A percentile compares a stretch with the other conserved stretches of the same genome.
phyloP scores from a whole-genome alignment of 2,797 vertebrate species.

The Dallia pectoralis region DNA sequence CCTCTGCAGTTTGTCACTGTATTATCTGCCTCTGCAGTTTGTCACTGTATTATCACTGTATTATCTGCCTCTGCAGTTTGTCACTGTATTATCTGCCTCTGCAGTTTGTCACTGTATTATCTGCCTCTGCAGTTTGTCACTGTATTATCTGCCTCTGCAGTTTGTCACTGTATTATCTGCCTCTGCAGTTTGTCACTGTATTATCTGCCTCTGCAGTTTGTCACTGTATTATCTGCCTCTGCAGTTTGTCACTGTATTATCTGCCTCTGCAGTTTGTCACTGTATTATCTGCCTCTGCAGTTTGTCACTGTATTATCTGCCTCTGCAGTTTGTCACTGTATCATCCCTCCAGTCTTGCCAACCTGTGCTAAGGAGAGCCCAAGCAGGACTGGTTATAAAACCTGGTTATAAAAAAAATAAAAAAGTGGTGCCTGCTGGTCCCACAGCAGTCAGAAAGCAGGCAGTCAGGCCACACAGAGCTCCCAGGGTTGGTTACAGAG shows the following conservation, averaged over 20 bases:
- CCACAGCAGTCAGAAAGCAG: slow-evolving; percentile 37
- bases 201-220: not conserved
- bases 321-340: slow-evolving; percentile 15
- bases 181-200: too few relatives aligned
- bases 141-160: not conserved
- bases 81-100: not conserved
- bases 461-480: slow-evolving; percentile 64
- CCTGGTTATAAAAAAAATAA: slow-evolving; percentile 40
- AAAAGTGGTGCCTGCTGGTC: slow-evolving; percentile 41
- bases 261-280: too few relatives aligned
- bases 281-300: not conserved
- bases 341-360: slow-evolving; percentile 40
- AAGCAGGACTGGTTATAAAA: slow-evolving; percentile 55
- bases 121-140: too few relatives aligned
- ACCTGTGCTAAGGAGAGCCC: slow-evolving; percentile 32
- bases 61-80: too few relatives aligned
- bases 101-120: not conserved
- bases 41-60: not conserved
- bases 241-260: not conserved
- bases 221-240: not conserved
- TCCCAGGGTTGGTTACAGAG: slow-evolving; percentile 66
- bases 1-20: too few relatives aligned
- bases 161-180: not conserved
- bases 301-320: not conserved
- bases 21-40: not conserved